A percentile compares a stretch with the other conserved stretches of the same genome.
phyloP scores from a whole-genome alignment of 2,888 invertebrate species.

The Bellardia bayeri region DNA sequence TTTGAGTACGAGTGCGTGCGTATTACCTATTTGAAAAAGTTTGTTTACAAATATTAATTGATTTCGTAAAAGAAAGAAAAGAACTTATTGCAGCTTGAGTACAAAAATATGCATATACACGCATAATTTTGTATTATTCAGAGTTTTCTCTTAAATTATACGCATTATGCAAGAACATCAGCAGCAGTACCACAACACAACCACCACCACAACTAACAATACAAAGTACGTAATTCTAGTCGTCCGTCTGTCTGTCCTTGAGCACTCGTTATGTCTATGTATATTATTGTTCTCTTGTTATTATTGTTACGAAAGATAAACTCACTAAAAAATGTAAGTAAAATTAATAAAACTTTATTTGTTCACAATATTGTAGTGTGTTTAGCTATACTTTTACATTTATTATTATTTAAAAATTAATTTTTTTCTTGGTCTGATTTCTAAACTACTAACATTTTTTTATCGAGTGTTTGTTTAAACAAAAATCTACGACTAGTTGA shows the following conservation, averaged over 20 bases:
- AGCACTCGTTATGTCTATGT: constrained; percentile 52
- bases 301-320: neutral
- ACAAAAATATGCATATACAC: constrained; percentile 57
- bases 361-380: too few species aligned
- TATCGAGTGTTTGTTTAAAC: constrained; percentile 31
- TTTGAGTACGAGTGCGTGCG: neutral
- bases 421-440: too few species aligned
- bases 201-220: constrained; percentile 10
- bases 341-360: neutral
- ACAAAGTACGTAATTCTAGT: neutral
- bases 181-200: neutral
- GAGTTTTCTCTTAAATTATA: constrained; percentile 52
- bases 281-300: constrained; percentile 29
- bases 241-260: constrained; percentile 32
- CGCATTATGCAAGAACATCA: constrained; percentile 60
- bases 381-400: neutral
- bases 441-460: constrained; percentile 39
- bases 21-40: constrained; percentile 50
- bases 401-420: neutral
- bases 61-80: constrained; percentile 32
- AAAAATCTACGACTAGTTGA: constrained; percentile 45
- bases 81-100: neutral
- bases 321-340: constrained; percentile 31
- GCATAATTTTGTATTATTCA: constrained; percentile 61
- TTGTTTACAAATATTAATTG: constrained; percentile 67